These are phyloP conservation scores for Leucopsar rothschildi DNA, from an alignment of 2,113 vertebrate genomes.

Conservation along the genomic window DNA sequence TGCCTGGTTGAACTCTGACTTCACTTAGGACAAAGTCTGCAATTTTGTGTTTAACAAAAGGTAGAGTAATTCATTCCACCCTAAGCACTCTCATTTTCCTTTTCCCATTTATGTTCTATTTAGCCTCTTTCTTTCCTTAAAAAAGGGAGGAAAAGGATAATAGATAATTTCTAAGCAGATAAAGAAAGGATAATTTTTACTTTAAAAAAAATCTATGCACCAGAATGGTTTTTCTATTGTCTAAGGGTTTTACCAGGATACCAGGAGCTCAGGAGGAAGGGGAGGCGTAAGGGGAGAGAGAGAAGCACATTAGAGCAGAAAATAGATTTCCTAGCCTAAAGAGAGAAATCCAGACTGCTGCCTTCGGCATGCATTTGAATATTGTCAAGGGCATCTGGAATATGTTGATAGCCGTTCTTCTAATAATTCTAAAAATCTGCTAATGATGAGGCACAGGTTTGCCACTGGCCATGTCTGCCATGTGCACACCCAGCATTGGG, in stretches of 20 bases:
- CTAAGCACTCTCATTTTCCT: background rate
- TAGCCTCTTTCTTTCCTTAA: background rate
- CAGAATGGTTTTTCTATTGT: background rate
- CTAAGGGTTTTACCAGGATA: background rate
- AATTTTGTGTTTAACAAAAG: background rate
- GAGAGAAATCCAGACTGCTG: slow-evolving; percentile 25
- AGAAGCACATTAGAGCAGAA: slow-evolving; percentile 16
- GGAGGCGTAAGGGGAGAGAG: background rate
- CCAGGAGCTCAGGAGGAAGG: background rate
- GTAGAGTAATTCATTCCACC: background rate
- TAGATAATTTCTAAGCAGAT: background rate
- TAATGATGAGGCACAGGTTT: background rate
- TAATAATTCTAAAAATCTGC: background rate
- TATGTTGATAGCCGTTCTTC: background rate
- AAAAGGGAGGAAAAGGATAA: background rate
- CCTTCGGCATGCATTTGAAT: slow-evolving; percentile 7
- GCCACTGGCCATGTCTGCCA: background rate
- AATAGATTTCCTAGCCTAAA: slow-evolving; percentile 39
- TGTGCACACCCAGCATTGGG: fast-evolving
- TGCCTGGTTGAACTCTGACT: background rate
- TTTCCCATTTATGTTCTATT: background rate
- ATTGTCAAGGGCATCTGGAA: slow-evolving; percentile 40
- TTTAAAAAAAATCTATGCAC: background rate
- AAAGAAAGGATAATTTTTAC: background rate
- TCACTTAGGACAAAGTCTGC: background rate